A percentile compares a stretch with the other conserved stretches of the same genome.
phyloP scores from a whole-genome alignment of 2,888 invertebrate genomes.

The Eilema sororculum region DNA sequence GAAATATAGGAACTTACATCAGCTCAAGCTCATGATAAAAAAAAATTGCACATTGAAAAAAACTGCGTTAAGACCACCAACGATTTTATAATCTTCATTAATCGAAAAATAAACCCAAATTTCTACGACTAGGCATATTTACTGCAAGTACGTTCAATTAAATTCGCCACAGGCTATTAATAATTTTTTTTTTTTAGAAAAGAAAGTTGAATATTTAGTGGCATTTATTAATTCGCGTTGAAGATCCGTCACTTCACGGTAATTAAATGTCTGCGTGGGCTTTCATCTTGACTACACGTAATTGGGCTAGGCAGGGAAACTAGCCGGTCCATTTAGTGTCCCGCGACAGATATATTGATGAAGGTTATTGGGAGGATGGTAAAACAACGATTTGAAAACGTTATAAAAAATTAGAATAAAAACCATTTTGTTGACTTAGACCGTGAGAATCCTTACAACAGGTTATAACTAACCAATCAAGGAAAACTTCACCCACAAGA shows the following conservation, averaged over 20 bases:
- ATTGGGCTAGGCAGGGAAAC: slow-evolving; percentile 56
- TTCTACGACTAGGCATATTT: neutral
- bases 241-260: slow-evolving; percentile 31
- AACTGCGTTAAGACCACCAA: neutral
- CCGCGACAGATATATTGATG: slow-evolving; percentile 47
- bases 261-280: slow-evolving; percentile 50
- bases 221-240: slow-evolving; percentile 18
- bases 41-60: too few species aligned
- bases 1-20: too few species aligned
- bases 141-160: slow-evolving; percentile 14
- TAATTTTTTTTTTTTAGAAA: neutral
- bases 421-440: too few species aligned
- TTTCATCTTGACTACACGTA: slow-evolving; percentile 57
- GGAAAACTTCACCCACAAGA: too few species aligned
- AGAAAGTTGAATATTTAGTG: slow-evolving; percentile 18
- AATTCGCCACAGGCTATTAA: slow-evolving; percentile 18
- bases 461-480: too few species aligned
- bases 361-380: slow-evolving; percentile 33
- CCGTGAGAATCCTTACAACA: too few species aligned
- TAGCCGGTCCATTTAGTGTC: slow-evolving; percentile 51
- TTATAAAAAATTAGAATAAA: neutral
- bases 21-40: too few species aligned
- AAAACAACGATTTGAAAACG: slow-evolving; percentile 22
- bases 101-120: neutral
- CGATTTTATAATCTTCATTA: neutral